Evolutionary conservation across 2,113 vertebrate species (phyloP).

Genomic region (Marmota flaviventris): DNA sequence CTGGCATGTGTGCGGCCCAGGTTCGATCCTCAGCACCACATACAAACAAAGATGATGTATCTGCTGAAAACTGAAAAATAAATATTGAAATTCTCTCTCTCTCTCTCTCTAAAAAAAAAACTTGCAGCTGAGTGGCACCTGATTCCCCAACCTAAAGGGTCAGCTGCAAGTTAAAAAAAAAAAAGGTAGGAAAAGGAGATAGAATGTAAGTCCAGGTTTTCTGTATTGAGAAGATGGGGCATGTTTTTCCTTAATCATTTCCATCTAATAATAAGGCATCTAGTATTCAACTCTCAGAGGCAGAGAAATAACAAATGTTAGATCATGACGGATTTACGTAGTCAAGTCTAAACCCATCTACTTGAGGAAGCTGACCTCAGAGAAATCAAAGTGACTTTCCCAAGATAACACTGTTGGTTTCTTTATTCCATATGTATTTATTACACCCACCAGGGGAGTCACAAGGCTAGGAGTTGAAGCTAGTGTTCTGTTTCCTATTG

Average conservation of each 20-base stretch:
- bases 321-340: background rate
- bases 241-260: slow-evolving; percentile 13
- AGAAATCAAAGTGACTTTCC: too few relatives aligned
- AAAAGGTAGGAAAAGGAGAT: background rate
- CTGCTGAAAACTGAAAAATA: too few relatives aligned
- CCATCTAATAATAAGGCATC: background rate
- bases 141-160: too few relatives aligned
- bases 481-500: background rate
- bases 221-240: background rate
- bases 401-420: too few relatives aligned
- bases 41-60: too few relatives aligned
- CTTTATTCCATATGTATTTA: background rate
- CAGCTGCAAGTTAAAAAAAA: too few relatives aligned
- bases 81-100: too few relatives aligned
- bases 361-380: background rate
- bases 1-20: too few relatives aligned
- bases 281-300: background rate
- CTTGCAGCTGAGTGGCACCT: too few relatives aligned
- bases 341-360: background rate
- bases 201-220: background rate
- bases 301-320: background rate
- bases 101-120: too few relatives aligned
- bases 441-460: background rate
- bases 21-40: too few relatives aligned
- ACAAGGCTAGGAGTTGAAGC: background rate